Conservation (phyloP, 2,888 invertebrate genomes). For the Pomacea canaliculata region DNA sequence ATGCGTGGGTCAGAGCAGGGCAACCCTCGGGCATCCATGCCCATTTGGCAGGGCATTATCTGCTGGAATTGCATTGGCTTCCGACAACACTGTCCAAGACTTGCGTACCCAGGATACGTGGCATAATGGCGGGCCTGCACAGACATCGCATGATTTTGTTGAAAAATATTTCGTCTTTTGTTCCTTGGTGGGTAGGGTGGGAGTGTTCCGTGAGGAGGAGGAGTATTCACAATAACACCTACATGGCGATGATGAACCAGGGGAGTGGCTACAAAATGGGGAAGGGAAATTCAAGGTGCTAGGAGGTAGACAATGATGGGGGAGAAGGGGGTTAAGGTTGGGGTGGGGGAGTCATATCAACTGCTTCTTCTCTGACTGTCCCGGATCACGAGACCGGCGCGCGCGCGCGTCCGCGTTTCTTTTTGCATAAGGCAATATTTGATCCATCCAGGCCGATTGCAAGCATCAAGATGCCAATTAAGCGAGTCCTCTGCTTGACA, state of each 20-base stretch:
- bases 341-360: too few species aligned
- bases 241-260: not conserved
- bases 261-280: not conserved
- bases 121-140: not conserved
- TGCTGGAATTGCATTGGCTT: not conserved
- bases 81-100: not conserved
- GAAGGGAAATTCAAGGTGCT: too few species aligned
- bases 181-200: too few species aligned
- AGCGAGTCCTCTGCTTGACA: constrained; percentile 16
- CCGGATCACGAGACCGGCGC: too few species aligned
- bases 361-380: too few species aligned
- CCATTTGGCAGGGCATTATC: not conserved
- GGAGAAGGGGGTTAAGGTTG: too few species aligned
- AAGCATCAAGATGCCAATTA: constrained; percentile 31
- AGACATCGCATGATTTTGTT: too few species aligned
- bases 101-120: not conserved
- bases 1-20: not conserved
- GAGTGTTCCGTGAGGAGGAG: too few species aligned
- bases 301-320: not conserved
- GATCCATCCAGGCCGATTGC: constrained; percentile 19
- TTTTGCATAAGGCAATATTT: constrained; percentile 26
- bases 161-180: too few species aligned
- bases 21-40: not conserved
- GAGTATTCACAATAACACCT: not conserved
- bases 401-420: too few species aligned